Evolutionary conservation across 2,888 invertebrate species (phyloP).

Genomic region (Chymomyza fuscimana): DNA sequence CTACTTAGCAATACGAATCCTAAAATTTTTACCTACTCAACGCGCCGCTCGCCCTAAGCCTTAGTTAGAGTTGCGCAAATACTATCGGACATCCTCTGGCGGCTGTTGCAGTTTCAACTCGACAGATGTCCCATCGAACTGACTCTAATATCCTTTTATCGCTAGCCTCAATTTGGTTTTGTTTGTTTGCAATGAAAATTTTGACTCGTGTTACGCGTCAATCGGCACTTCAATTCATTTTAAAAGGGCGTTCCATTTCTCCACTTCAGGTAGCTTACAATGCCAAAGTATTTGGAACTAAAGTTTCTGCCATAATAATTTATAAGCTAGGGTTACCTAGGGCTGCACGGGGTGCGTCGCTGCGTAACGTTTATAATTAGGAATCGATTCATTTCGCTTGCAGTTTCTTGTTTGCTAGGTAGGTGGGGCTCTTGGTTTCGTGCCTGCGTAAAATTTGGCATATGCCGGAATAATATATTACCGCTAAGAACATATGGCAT

Average conservation of each 20-base stretch:
- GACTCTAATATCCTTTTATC: constrained; percentile 26
- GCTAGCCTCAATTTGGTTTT: constrained; percentile 28
- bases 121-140: constrained; percentile 17
- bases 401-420: constrained; percentile 13
- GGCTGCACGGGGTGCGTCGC: constrained; percentile 13
- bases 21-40: not conserved
- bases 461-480: constrained; percentile 55
- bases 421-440: constrained; percentile 40
- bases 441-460: constrained; percentile 51
- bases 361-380: constrained; percentile 54
- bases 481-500: constrained; percentile 45
- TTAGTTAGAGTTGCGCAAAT: not conserved
- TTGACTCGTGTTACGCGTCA: constrained; percentile 72
- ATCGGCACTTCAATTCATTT: constrained; percentile 44
- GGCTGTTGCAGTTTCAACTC: not conserved
- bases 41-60: not conserved
- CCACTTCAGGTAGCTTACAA: constrained; percentile 51
- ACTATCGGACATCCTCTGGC: not conserved
- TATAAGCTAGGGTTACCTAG: constrained; percentile 16
- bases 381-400: constrained; percentile 56
- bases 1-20: not conserved
- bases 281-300: not conserved
- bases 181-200: constrained; percentile 29
- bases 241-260: constrained; percentile 10
- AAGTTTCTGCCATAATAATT: not conserved